Evolutionary conservation across 2,797 vertebrate species (phyloP).

Genomic region (Zalophus californianus): DNA sequence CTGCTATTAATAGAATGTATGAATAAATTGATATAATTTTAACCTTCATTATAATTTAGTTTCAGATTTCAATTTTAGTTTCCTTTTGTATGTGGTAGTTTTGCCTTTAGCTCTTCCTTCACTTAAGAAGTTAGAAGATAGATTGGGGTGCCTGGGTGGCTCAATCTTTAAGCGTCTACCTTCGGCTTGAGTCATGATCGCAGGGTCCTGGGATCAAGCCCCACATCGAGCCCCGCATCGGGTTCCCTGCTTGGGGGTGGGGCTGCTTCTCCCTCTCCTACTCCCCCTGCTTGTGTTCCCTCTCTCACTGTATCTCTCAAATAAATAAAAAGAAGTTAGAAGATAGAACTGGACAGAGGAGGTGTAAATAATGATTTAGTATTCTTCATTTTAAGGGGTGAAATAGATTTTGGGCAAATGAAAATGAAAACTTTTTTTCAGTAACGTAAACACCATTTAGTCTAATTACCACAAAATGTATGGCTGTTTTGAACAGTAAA

Average conservation of each 20-base stretch:
- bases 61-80: neutral
- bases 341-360: neutral
- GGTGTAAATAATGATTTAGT: neutral
- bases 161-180: too few relatives aligned
- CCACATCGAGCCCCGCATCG: too few relatives aligned
- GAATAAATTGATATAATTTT: neutral
- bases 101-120: neutral
- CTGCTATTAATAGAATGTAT: neutral
- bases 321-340: neutral
- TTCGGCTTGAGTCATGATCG: too few relatives aligned
- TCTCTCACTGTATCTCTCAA: too few relatives aligned
- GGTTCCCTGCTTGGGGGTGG: too few relatives aligned
- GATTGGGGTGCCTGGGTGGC: neutral
- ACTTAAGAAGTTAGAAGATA: neutral
- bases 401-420: neutral
- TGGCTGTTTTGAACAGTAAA: conserved; percentile 4
- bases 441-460: neutral
- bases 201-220: accelerated
- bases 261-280: too few relatives aligned
- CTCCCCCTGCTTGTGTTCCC: too few relatives aligned
- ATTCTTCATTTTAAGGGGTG: neutral
- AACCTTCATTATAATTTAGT: neutral
- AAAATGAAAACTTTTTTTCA: neutral
- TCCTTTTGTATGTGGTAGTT: neutral
- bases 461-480: neutral